Evolutionary conservation across 37 sponge, comb jelly and placozoan genomes (phyloP), one percentile per base, ranked within the genome.

Genomic region (Lycopodina hypogea): DNA sequence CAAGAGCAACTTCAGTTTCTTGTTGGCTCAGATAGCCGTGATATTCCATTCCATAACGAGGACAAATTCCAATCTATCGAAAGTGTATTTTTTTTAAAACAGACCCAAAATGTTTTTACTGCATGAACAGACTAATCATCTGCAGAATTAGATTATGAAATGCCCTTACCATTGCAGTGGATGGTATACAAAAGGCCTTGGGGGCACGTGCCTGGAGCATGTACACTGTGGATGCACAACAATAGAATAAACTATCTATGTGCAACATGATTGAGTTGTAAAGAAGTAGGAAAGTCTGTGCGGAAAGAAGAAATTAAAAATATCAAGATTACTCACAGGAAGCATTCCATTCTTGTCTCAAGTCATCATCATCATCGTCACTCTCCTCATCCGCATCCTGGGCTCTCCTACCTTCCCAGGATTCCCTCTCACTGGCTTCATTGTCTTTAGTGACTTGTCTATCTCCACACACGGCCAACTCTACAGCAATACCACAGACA

Each of bases 221-320:
- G 41, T 87, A 92, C 35, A 92, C 92, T 92, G n/a, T n/a, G n/a
- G n/a, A n/a, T n/a, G n/a, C n/a, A 79, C n/a, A 71, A 21, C 45
- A 72, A 72, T 42, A 72, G 51, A 65, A 35, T 64, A 53, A 81
- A 17, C 59, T 45, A 45, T 9, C 4, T 45, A 4, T 12, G 9
- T 9, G 9, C 9, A 45, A 9, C 48, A 45, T 9, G 9, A 12
- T 45, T 4, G 9, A 9, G 9, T 45, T 9, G 8, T 45, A 45
- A 4, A 45, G 48, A 12, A 9, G 48, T 9, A 4, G 48, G 48
- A 45, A 12, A 45, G 48, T 45, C 8, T 12, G 4, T 45, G 9
- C 48, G 48, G 9, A 45, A 45, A 45, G 4, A 45, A 12, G 9
- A 45, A 45, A 45, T 45, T 9, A 45, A 9, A 45, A 9, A 34